Evolutionary conservation across 2,113 vertebrate genomes (phyloP).

Genomic region (Xenopus borealis): DNA sequence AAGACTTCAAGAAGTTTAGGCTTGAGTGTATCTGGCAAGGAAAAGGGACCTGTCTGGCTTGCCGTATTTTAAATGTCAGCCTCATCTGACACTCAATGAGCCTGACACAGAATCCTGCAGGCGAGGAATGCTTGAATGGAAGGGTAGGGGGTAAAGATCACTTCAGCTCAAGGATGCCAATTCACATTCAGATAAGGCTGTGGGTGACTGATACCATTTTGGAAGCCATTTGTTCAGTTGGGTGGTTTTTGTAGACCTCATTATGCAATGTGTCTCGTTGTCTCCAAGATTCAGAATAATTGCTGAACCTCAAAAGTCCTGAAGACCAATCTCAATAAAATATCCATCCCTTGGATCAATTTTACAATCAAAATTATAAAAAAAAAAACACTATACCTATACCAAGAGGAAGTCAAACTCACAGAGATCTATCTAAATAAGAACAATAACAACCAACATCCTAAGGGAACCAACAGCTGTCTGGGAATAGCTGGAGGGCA

Average conservation of each 20-base stretch:
- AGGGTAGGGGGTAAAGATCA: constrained; percentile 14
- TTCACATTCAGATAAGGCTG: constrained; percentile 24
- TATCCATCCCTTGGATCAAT: no score
- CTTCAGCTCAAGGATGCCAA: constrained; percentile 8
- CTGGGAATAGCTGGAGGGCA: no score
- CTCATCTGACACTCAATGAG: constrained; percentile 41
- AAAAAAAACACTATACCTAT: no score
- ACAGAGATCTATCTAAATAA: no score
- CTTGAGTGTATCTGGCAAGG: constrained; percentile 12
- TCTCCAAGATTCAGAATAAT: no score
- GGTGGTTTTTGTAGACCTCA: neutral
- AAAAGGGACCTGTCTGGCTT: constrained; percentile 3
- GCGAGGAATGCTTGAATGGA: constrained; percentile 12
- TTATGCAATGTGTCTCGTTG: neutral
- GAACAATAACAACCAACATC: no score
- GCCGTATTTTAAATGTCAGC: constrained; percentile 43
- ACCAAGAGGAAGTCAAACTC: no score
- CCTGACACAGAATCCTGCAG: constrained; percentile 37
- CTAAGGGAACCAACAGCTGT: no score
- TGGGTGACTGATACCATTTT: constrained; percentile 3
- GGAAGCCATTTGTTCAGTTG: constrained; percentile 8
- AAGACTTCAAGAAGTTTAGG: constrained; percentile 39
- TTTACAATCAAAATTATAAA: no score
- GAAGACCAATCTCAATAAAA: no score
- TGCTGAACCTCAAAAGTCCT: no score